Evolutionary conservation across 2,113 vertebrate genomes (phyloP).

Genomic region (Tamias sibiricus): DNA sequence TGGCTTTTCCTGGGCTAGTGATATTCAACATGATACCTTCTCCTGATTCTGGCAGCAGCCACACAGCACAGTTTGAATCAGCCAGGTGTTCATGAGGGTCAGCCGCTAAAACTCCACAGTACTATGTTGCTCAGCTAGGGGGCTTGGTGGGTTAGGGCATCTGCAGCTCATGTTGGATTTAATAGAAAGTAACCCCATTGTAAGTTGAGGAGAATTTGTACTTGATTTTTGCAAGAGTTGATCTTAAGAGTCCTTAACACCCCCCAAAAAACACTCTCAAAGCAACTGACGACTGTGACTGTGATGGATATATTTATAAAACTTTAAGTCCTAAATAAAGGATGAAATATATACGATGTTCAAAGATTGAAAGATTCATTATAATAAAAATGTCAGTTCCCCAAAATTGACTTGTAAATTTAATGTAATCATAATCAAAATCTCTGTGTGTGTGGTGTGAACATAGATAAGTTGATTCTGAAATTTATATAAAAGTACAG

Average conservation of each 20-base stretch:
- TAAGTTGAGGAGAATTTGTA: background rate
- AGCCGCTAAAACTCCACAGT: background rate
- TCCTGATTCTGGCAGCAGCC: background rate
- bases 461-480: background rate
- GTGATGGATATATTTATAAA: background rate
- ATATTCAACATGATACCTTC: background rate
- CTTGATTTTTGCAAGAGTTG: background rate
- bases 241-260: background rate
- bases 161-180: background rate
- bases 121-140: background rate
- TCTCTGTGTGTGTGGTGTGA: background rate
- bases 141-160: background rate
- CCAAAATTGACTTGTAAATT: background rate
- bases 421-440: background rate
- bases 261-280: too few relatives aligned
- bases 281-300: background rate
- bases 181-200: background rate
- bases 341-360: background rate
- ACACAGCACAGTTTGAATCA: background rate
- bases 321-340: background rate
- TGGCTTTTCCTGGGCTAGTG: background rate
- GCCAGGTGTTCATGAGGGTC: too few relatives aligned
- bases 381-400: background rate
- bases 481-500: background rate
- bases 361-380: background rate